A percentile compares a stretch with the other conserved stretches of the same genome.
Evolutionary conservation across 2,797 vertebrate genomes (phyloP).

Genomic region (Xenentodon cancila): DNA sequence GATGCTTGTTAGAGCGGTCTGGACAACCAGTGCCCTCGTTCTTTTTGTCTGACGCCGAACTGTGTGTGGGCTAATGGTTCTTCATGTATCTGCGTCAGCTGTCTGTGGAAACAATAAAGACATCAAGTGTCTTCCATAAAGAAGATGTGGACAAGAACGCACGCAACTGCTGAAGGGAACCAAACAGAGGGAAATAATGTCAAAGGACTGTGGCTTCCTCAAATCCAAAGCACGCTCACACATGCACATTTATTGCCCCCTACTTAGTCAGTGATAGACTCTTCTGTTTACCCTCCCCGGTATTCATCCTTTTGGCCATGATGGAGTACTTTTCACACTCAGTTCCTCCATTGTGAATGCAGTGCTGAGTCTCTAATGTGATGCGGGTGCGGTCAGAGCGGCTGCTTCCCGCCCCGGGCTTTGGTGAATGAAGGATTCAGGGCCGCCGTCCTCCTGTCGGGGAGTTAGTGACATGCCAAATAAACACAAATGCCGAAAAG

Average conservation of each 20-base stretch:
- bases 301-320: conserved; percentile 28
- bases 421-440: conserved; percentile 64
- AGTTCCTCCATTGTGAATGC: conserved; percentile 37
- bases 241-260: conserved; percentile 13
- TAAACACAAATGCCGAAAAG: conserved; percentile 45
- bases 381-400: conserved; percentile 45
- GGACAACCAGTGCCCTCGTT: conserved; percentile 25
- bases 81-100: conserved; percentile 51
- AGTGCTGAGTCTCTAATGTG: conserved; percentile 58
- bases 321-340: conserved; percentile 40
- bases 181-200: conserved; percentile 56
- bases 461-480: conserved; percentile 50
- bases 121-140: conserved; percentile 16
- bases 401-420: conserved; percentile 35
- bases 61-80: conserved; percentile 27
- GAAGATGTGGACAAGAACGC: conserved; percentile 4
- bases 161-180: conserved; percentile 38
- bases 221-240: conserved; percentile 28
- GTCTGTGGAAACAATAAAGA: conserved; percentile 57
- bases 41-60: conserved; percentile 25
- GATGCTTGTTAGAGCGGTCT: conserved; percentile 27
- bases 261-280: conserved; percentile 36
- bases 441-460: conserved; percentile 33
- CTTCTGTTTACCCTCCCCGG: conserved; percentile 12
- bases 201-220: conserved; percentile 42